Percentiles rank a stretch among this genome's conserved stretches.
phyloP scores from a whole-genome alignment of 2,113 vertebrate species.

The Syngnathus typhle region DNA sequence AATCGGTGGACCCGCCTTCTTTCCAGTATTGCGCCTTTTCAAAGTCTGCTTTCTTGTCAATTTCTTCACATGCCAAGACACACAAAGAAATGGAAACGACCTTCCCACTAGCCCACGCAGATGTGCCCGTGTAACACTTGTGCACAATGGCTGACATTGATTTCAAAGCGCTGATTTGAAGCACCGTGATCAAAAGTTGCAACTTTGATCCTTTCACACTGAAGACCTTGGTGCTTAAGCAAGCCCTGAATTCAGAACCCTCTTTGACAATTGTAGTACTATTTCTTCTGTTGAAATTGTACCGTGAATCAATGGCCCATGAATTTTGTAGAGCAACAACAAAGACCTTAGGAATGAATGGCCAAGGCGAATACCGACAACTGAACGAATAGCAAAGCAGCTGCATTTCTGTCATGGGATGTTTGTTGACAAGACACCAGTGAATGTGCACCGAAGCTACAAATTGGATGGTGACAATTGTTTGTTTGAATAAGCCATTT shows the following conservation, averaged over 20 bases:
- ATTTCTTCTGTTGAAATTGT: conserved; percentile 27
- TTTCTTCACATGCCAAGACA: too few species aligned
- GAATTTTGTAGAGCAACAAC: conserved; percentile 13
- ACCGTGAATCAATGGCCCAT: conserved; percentile 6
- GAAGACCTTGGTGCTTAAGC: too few species aligned
- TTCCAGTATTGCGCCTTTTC: background rate
- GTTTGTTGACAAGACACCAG: conserved; percentile 38
- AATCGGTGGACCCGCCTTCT: background rate
- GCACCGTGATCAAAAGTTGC: background rate
- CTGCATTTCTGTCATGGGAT: conserved; percentile 12
- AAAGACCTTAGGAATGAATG: conserved; percentile 26
- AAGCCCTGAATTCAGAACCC: conserved; percentile 17
- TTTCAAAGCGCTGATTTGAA: background rate
- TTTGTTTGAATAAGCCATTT: conserved; percentile 44
- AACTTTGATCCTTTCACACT: background rate
- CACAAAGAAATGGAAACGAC: too few species aligned
- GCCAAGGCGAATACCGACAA: conserved; percentile 18
- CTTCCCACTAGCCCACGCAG: too few species aligned
- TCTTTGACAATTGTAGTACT: conserved; percentile 12
- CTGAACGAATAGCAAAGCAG: background rate
- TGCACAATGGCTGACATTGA: too few species aligned
- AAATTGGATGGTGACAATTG: conserved; percentile 43
- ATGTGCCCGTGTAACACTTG: background rate
- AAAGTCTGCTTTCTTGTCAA: too few species aligned
- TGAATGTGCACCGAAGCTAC: conserved; percentile 39